phyloP scores from a whole-genome alignment of 2,797 vertebrate genomes.

The Novumbra hubbsi region DNA sequence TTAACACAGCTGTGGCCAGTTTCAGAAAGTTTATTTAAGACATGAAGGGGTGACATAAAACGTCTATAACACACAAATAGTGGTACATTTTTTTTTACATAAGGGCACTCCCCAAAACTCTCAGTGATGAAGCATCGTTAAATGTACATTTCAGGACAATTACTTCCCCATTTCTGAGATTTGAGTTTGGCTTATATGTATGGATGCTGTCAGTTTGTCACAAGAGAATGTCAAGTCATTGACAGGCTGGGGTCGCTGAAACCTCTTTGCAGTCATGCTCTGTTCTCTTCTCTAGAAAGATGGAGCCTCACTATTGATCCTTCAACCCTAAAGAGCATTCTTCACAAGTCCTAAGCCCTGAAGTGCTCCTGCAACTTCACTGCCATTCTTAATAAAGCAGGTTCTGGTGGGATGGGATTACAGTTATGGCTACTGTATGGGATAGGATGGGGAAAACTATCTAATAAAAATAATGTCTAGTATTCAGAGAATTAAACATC shows the following conservation, averaged over 20 bases:
- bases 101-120: background rate
- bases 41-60: background rate
- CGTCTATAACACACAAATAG: background rate
- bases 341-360: background rate
- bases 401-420: no score
- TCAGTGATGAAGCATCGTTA: conserved; percentile 12
- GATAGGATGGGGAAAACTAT: no score
- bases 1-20: background rate
- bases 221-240: conserved; percentile 22
- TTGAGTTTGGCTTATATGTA: background rate
- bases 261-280: conserved; percentile 18
- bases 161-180: background rate
- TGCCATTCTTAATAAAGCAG: background rate
- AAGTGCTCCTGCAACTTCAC: background rate
- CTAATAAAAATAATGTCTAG: no score
- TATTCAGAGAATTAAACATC: no score
- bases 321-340: background rate
- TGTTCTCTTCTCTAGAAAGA: conserved; percentile 6
- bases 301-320: background rate
- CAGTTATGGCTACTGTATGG: no score
- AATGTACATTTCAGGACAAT: conserved; percentile 10
- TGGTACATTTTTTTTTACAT: background rate
- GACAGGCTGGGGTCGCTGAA: conserved; percentile 24
- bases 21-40: background rate
- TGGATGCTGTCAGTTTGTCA: conserved; percentile 11